Conservation (phyloP, 2,888 invertebrate genomes). For the Pristionchus maxplancki region DNA sequence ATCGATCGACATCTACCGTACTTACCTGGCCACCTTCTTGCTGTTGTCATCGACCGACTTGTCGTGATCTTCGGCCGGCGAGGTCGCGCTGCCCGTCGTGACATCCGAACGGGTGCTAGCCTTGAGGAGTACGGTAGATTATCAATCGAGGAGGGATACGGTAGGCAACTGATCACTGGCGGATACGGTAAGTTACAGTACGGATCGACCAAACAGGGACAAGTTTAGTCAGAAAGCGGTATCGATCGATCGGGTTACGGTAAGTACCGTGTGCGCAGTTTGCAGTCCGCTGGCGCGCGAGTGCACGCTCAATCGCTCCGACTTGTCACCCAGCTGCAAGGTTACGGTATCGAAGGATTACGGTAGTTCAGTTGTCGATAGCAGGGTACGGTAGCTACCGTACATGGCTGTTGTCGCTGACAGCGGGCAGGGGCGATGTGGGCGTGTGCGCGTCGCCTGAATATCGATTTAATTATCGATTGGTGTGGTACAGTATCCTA, state of each 20-base stretch:
- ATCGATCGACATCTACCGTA: neutral
- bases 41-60: neutral
- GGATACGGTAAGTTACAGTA: neutral
- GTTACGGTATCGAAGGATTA: too few species aligned
- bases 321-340: neutral
- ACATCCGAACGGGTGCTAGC: too few species aligned
- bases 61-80: neutral
- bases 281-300: neutral
- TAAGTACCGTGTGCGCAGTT: neutral
- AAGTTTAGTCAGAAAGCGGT: too few species aligned
- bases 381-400: neutral
- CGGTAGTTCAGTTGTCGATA: neutral
- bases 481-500: too few species aligned
- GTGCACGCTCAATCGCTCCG: neutral
- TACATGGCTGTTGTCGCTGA: neutral
- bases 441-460: neutral
- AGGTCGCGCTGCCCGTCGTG: neutral
- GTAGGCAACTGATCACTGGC: too few species aligned
- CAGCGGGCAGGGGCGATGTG: neutral
- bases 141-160: too few species aligned
- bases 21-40: constrained; percentile 1
- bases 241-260: neutral
- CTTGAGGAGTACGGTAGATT: too few species aligned
- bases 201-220: too few species aligned
- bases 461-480: too few species aligned